A percentile compares a stretch with the other conserved stretches of the same genome.
These are phyloP conservation scores for Himalopsyche tibetana DNA, from an alignment of 2,888 invertebrate species.

Conservation along the genomic window DNA sequence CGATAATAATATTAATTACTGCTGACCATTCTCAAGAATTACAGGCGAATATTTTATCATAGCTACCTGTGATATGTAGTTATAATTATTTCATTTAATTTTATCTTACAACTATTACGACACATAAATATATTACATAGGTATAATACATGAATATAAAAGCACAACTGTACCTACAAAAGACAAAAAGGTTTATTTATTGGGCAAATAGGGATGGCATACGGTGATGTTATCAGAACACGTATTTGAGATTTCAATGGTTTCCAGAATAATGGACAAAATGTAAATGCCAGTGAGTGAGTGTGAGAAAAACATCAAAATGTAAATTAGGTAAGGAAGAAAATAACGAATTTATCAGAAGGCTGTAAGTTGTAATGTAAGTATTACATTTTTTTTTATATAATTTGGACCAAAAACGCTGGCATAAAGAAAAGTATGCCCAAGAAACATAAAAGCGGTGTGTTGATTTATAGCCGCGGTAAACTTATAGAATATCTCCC, in stretches of 20 bases:
- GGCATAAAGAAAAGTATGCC: background rate
- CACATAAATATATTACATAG: too few relatives aligned
- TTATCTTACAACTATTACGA: too few relatives aligned
- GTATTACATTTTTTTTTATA: background rate
- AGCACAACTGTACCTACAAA: background rate
- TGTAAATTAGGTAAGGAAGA: background rate
- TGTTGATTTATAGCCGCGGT: background rate
- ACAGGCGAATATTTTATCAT: too few relatives aligned
- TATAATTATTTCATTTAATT: too few relatives aligned
- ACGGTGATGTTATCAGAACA: constrained; percentile 16
- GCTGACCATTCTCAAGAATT: too few relatives aligned
- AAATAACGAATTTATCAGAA: background rate
- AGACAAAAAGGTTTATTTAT: constrained; percentile 38
- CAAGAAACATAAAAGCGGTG: background rate
- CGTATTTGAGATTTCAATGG: constrained; percentile 16
- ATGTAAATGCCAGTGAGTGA: constrained; percentile 3
- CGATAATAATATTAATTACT: too few relatives aligned
- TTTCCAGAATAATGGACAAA: background rate
- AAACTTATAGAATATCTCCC: background rate
- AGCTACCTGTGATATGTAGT: too few relatives aligned
- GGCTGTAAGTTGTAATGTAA: background rate
- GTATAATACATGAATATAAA: background rate
- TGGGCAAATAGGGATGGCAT: constrained; percentile 11
- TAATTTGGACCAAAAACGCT: background rate
- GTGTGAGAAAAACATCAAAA: background rate